Percentiles rank a stretch among this genome's conserved stretches.
These are phyloP conservation scores for Siniperca scherzeri DNA, from an alignment of 2,797 vertebrate genomes.

Conservation along the genomic window DNA sequence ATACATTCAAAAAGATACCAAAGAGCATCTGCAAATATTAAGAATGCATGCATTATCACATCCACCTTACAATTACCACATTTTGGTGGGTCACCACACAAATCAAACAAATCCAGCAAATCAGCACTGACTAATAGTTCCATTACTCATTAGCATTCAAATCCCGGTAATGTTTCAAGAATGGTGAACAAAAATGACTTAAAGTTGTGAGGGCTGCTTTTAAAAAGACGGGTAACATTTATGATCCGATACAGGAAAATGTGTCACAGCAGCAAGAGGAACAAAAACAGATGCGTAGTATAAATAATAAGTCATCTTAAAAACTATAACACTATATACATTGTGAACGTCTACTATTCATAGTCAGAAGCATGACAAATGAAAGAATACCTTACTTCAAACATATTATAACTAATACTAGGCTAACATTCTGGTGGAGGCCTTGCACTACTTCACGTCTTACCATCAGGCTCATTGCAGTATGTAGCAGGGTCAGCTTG, in stretches of 20 bases:
- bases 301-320: neutral
- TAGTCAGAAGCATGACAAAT: neutral
- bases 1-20: slow-evolving; percentile 14
- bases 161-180: neutral
- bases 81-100: neutral
- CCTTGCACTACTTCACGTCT: slow-evolving; percentile 21
- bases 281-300: neutral
- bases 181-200: neutral
- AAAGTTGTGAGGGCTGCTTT: neutral
- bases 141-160: neutral
- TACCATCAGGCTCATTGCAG: slow-evolving; percentile 99
- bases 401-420: neutral
- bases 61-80: neutral
- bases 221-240: neutral
- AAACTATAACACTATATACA: neutral
- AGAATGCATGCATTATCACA: neutral
- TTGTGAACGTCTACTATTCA: neutral
- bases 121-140: neutral
- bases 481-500: slow-evolving; percentile 98
- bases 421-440: neutral
- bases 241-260: neutral
- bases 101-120: slow-evolving; percentile 7
- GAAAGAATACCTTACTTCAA: neutral
- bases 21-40: neutral
- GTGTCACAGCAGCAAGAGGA: neutral